These are phyloP conservation scores for Stenolophus ochropezus DNA, from an alignment of 2,888 invertebrate species.

Conservation along the genomic window DNA sequence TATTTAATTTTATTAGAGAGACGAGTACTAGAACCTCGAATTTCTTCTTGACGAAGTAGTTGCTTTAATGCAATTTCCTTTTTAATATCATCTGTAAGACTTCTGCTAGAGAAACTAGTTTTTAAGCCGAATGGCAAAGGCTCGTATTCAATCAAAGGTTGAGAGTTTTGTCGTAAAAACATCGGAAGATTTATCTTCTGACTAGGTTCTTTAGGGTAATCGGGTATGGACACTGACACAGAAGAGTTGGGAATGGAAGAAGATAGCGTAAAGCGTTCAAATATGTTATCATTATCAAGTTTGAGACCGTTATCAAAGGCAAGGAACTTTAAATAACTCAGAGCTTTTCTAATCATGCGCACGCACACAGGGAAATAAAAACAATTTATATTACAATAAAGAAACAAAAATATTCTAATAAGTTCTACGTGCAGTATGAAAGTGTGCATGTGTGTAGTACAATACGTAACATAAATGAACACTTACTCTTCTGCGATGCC, in stretches of 20 bases:
- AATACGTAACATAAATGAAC: slow-evolving; percentile 49
- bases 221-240: slow-evolving; percentile 54
- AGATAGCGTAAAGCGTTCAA: slow-evolving; percentile 60
- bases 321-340: slow-evolving; percentile 72
- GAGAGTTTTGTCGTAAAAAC: slow-evolving; percentile 49
- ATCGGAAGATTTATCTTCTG: slow-evolving; percentile 14
- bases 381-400: slow-evolving; percentile 63
- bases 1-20: slow-evolving; percentile 77
- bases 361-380: slow-evolving; percentile 60
- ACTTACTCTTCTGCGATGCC: slow-evolving; percentile 79
- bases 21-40: slow-evolving; percentile 74
- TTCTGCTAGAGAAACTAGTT: slow-evolving; percentile 48
- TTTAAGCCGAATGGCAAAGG: slow-evolving; percentile 20
- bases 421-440: slow-evolving; percentile 2
- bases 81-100: slow-evolving; percentile 68
- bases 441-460: not conserved
- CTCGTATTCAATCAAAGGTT: slow-evolving; percentile 47
- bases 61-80: slow-evolving; percentile 66
- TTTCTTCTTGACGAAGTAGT: slow-evolving; percentile 77
- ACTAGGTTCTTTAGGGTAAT: slow-evolving; percentile 54
- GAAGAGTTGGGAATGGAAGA: slow-evolving; percentile 35
- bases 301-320: slow-evolving; percentile 70
- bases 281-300: slow-evolving; percentile 63
- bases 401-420: slow-evolving; percentile 60
- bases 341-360: slow-evolving; percentile 68